Percentiles rank a stretch among this genome's conserved stretches.
Conservation (phyloP, 1,140 invertebrate species). For the Caenorhabditis brenneri region DNA sequence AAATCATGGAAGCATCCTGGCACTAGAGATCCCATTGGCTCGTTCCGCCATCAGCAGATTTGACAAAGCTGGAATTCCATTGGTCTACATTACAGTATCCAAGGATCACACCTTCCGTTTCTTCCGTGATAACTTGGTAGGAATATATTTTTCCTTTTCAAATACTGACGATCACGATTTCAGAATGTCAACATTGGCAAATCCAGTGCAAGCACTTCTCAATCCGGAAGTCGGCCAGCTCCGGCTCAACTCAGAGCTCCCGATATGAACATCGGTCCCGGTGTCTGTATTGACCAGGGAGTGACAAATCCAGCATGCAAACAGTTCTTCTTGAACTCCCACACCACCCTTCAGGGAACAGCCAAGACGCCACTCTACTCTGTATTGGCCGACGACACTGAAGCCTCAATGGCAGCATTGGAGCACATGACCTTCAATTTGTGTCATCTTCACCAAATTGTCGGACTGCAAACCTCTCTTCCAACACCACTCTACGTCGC, state of each 20-base stretch:
- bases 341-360: constrained; percentile 50
- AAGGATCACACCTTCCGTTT: constrained; percentile 52
- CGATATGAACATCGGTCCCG: constrained; percentile 48
- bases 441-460: constrained; percentile 54
- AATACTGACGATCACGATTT: neutral
- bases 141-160: neutral
- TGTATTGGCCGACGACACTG: constrained; percentile 38
- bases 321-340: constrained; percentile 58
- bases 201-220: neutral
- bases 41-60: neutral
- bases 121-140: neutral
- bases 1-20: constrained; percentile 36
- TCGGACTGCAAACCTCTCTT: constrained; percentile 53
- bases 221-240: neutral
- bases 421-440: constrained; percentile 43
- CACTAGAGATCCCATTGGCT: constrained; percentile 47
- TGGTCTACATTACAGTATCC: constrained; percentile 49
- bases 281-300: constrained; percentile 26
- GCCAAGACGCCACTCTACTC: constrained; percentile 55
- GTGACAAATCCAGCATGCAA: constrained; percentile 50
- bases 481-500: constrained; percentile 59
- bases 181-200: neutral
- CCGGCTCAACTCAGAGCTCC: neutral
- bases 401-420: constrained; percentile 9
- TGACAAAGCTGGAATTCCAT: neutral